Evolutionary conservation across 2,113 vertebrate genomes (phyloP), one percentile per base, ranked within the genome.

Genomic region (Orthonyx spaldingii): DNA sequence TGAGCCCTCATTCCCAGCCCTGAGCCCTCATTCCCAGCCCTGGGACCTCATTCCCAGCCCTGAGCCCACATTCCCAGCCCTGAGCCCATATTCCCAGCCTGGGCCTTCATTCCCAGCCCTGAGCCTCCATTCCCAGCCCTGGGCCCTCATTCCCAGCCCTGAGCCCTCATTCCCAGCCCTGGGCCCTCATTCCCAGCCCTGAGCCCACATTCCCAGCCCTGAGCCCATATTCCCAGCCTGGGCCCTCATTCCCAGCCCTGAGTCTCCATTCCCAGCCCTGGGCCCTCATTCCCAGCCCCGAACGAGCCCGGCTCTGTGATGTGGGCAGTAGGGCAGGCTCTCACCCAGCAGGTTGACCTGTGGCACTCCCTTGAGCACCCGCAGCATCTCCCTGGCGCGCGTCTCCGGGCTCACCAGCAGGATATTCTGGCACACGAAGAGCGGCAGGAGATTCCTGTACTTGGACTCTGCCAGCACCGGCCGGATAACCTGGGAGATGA

Each of bases 291-390:
- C 65, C 63, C 49, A 8, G 11, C 0, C 1, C 37, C 2, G 1
- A 19, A 18, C 2, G 3, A 55, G 27, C 59, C 16, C 6, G 0
- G 39, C 2, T 0, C 26, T 2, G 4, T 46, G 18, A 3, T 23
- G 3, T 1, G 1, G 42, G 63, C 23, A 6, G 1, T 33, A 4
- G 79, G 37, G n/a, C 1, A 22, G 42, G 60, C 27, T n/a, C 94
- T 96, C 95, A 99, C 99, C 99, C 15, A 99, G 92, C 12, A 99
- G 98, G 1, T 91, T 97, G 97, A 99, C 84, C 92, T 99, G 98
- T 1, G 98, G 99, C 52, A 97, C 92, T 2, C 66, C 75, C 93
- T 91, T 98, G 86, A 99, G 96, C 42, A 98, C 71, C 7, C 94
- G 85, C 86, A 99, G 93, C 98, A 99, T 98, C 97, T 99, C 98